These are phyloP conservation scores for Crotalus helleri DNA, from an alignment of 2,113 vertebrate species.

Conservation along the genomic window DNA sequence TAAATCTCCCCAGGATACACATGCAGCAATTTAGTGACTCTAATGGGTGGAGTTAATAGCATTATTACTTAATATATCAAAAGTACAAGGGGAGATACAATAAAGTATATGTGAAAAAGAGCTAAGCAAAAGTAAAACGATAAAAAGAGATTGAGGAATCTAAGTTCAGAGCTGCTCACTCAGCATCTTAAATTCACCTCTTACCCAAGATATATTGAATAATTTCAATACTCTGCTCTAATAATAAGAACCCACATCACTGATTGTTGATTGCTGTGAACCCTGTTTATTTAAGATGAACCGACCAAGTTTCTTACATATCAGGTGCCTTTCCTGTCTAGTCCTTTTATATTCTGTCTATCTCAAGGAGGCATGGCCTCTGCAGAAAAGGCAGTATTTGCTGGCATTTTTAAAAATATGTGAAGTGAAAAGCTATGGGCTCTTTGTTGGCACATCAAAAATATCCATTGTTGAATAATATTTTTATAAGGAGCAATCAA, in stretches of 20 bases:
- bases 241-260: neutral
- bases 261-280: neutral
- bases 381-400: neutral
- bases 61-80: neutral
- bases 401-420: neutral
- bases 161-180: neutral
- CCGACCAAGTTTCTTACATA: neutral
- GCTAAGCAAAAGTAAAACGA: neutral
- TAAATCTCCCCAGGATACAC: neutral
- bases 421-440: neutral
- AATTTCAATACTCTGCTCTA: neutral
- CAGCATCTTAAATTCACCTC: neutral
- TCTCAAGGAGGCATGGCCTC: neutral
- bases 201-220: neutral
- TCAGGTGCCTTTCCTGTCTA: neutral
- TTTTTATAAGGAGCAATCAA: neutral
- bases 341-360: neutral
- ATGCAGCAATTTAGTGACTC: neutral
- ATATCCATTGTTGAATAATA: neutral
- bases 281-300: neutral
- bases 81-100: neutral
- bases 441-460: neutral
- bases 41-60: neutral
- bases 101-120: neutral
- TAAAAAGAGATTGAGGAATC: neutral